phyloP scores from a whole-genome alignment of 1,140 invertebrate species.

The Brachionus rubens region DNA sequence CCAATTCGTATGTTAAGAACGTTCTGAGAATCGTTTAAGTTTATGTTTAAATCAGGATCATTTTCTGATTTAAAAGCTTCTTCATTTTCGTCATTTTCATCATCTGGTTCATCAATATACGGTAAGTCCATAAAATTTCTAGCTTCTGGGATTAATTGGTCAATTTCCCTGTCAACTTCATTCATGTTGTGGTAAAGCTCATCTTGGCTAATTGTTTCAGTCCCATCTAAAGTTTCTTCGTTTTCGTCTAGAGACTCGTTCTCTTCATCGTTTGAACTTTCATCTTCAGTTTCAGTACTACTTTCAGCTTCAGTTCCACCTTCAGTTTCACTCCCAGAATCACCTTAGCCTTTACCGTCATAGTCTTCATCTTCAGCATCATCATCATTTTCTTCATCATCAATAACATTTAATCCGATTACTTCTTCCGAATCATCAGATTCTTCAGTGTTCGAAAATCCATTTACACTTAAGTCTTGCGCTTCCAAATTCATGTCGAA shows the following conservation, averaged over 20 bases:
- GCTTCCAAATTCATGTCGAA: constrained; percentile 57
- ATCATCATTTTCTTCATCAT: not conserved
- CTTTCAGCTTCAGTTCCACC: not conserved
- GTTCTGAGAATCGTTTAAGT: not conserved
- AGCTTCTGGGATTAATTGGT: not conserved
- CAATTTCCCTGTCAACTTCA: not conserved
- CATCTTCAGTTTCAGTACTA: not conserved
- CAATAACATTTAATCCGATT: not conserved
- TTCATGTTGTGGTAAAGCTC: not conserved
- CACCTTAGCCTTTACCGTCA: not conserved
- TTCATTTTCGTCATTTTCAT: not conserved
- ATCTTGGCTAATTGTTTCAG: not conserved
- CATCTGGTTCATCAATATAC: not conserved
- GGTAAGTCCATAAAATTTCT: not conserved
- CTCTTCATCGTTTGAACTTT: not conserved
- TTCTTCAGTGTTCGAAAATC: constrained; percentile 97
- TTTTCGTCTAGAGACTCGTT: no score
- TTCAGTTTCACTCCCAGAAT: not conserved
- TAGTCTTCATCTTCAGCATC: not conserved
- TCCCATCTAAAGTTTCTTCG: not conserved
- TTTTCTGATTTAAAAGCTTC: not conserved
- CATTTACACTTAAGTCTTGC: constrained; percentile 84
- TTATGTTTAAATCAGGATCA: not conserved
- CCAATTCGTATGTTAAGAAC: not conserved
- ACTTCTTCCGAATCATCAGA: no score